These are phyloP conservation scores for Chrysolina haemoptera DNA, from an alignment of 2,888 invertebrate genomes.

Conservation along the genomic window DNA sequence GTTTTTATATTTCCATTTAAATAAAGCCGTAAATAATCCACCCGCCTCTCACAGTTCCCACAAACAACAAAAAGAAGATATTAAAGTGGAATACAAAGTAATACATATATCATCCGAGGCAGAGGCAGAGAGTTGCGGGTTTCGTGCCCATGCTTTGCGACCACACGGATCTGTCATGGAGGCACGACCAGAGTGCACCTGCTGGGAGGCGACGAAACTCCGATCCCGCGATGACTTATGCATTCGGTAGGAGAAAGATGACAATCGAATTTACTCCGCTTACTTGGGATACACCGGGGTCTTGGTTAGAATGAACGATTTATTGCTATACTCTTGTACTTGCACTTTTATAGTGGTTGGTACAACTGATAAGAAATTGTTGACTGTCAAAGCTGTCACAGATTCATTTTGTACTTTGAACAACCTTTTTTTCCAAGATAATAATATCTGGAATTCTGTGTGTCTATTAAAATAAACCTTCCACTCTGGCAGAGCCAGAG, in stretches of 20 bases:
- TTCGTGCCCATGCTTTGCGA: slow-evolving; percentile 58
- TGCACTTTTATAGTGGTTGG: too few species aligned
- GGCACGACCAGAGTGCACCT: slow-evolving; percentile 62
- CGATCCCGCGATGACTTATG: slow-evolving; percentile 53
- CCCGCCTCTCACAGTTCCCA: slow-evolving; percentile 40
- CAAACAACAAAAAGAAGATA: slow-evolving; percentile 47
- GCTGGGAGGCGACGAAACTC: slow-evolving; percentile 64
- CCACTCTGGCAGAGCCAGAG: too few species aligned
- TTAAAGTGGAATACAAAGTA: slow-evolving; percentile 48
- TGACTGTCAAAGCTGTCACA: too few species aligned
- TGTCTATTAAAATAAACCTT: too few species aligned
- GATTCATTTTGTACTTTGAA: too few species aligned
- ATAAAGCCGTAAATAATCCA: slow-evolving; percentile 43
- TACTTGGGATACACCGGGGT: neutral
- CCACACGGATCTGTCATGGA: slow-evolving; percentile 63
- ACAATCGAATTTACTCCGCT: slow-evolving; percentile 19
- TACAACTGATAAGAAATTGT: too few species aligned
- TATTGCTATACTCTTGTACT: too few species aligned
- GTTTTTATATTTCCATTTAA: slow-evolving; percentile 39
- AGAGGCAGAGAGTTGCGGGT: slow-evolving; percentile 44
- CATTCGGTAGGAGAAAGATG: slow-evolving; percentile 31
- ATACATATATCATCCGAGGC: slow-evolving; percentile 43
- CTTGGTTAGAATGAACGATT: neutral
- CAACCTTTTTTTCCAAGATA: too few species aligned
- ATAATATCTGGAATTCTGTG: too few species aligned